Base-by-base conservation (phyloP, 2,888 invertebrate genomes). In the Rhagonycha lutea region DNA sequence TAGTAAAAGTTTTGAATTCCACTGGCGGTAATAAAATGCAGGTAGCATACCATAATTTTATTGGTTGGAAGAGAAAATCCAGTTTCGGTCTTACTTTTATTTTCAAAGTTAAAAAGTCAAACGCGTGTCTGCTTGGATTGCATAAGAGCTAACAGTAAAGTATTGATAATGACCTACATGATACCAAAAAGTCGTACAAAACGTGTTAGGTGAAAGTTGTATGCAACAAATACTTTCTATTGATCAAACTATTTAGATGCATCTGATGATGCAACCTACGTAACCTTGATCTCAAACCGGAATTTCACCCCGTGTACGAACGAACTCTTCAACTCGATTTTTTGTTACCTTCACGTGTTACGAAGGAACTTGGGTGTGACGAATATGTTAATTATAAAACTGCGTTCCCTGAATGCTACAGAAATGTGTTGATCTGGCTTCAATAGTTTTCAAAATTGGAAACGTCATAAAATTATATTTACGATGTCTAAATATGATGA, bases 81-180 rank as follows among this genome's bases (percentile, higher is more conserved):
- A 47, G 47, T 47, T 47, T 65, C 12, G 63, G 26, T 24, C 24
- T 65, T 65, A 24, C 26, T 65, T 65, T 24, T 65, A 18, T 10
- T 29, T 62, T 62, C 62, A n/a, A 29, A 70, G 29, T 68, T 68
- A 61, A 70, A 71, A 67, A 71, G 62, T 69, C 73, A 71, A 67
- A 76, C 76, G 72, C 76, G 76, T 76, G 76, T 71, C 61, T 76
- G 23, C 24, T 8, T 60, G 63, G 69, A 71, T 72, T 75, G 28
- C 70, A 70, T 68, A 74, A 74, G 69, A 73, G 69, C 68, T 26
- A 73, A 69, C 73, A 29, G 60, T 24, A 28, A 60, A 67, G 61
- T 72, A 79, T 77, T 78, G 79, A 80, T 81, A 81, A 78, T 81
- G 81, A 81, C 81, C 81, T 79, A 80, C 79, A 81, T 80, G 74